These are phyloP conservation scores for Nothura maculosa DNA, from an alignment of 2,797 vertebrate species.

Conservation along the genomic window DNA sequence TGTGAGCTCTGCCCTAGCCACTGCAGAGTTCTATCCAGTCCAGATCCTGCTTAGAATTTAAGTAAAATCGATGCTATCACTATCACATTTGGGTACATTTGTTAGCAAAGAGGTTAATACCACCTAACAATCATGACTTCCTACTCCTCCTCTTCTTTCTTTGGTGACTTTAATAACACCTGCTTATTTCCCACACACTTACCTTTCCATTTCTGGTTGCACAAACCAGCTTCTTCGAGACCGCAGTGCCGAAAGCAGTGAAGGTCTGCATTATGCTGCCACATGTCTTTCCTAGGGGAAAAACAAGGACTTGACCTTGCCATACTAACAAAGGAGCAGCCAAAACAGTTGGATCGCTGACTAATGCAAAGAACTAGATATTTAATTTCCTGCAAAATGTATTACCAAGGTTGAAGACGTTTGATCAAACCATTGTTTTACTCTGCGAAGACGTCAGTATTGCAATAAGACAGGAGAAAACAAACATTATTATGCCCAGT, in stretches of 20 bases:
- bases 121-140: not conserved
- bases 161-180: not conserved
- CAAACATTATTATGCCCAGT: not conserved
- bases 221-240: not conserved
- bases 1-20: too few relatives aligned
- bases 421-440: not conserved
- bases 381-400: not conserved
- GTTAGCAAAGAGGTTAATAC: not conserved
- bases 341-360: not conserved
- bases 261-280: not conserved
- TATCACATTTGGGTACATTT: not conserved
- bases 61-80: not conserved
- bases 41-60: not conserved
- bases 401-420: not conserved
- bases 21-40: too few relatives aligned
- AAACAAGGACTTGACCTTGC: not conserved
- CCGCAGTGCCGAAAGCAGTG: too few relatives aligned
- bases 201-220: not conserved
- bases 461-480: not conserved
- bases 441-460: not conserved
- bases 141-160: not conserved
- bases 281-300: not conserved
- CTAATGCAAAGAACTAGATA: not conserved
- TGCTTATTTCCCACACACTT: not conserved
- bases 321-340: not conserved